These are phyloP conservation scores for Periophthalmodon schlosseri DNA, from an alignment of 2,113 vertebrate species.

Conservation along the genomic window DNA sequence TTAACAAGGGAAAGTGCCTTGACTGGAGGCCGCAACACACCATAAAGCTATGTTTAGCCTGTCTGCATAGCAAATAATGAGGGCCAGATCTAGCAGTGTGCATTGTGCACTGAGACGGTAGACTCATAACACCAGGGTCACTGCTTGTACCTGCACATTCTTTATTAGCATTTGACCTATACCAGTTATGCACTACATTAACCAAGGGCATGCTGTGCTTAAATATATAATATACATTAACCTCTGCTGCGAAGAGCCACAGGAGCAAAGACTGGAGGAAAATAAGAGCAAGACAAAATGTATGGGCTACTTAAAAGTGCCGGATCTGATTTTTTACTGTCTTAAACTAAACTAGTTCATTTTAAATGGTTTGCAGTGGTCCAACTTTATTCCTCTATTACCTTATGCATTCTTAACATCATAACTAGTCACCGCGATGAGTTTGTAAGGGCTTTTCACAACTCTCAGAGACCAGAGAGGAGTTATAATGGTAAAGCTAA, in stretches of 20 bases:
- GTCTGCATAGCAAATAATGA: constrained; percentile 39
- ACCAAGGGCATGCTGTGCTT: constrained; percentile 38
- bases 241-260: constrained; percentile 1
- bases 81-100: constrained; percentile 52
- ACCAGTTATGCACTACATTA: constrained; percentile 20
- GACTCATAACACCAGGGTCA: constrained; percentile 37
- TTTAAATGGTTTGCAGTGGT: too few relatives aligned
- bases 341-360: too few relatives aligned
- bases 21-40: constrained; percentile 48
- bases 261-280: background rate
- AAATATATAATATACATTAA: background rate
- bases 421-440: too few relatives aligned
- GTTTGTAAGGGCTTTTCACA: too few relatives aligned
- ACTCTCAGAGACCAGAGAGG: too few relatives aligned
- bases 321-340: too few relatives aligned
- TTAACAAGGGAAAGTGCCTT: constrained; percentile 63
- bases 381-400: too few relatives aligned
- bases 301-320: background rate
- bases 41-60: constrained; percentile 55
- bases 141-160: constrained; percentile 43
- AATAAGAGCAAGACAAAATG: background rate
- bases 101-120: constrained; percentile 13
- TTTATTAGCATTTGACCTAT: constrained; percentile 50
- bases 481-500: too few relatives aligned
- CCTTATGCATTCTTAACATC: too few relatives aligned